Base-by-base conservation (phyloP, 2,888 invertebrate genomes). In the Ormyrus pomaceus region DNA sequence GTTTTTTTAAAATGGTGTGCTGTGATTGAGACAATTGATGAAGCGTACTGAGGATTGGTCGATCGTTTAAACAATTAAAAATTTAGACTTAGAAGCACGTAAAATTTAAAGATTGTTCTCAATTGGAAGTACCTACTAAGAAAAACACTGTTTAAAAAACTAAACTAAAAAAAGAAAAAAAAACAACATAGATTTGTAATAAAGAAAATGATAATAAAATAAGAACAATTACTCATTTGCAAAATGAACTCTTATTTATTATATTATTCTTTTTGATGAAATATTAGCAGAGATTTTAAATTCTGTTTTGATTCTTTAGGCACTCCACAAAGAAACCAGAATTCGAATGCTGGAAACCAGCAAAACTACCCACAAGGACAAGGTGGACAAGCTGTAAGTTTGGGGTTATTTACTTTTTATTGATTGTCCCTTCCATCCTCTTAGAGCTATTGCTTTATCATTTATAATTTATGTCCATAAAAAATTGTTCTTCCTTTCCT, bases 241-340 rank as follows among this genome's bases (percentile, higher is more conserved):
- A 73, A 73, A 73, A 48, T 53, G 45, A 53, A 62, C 62, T 51
- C 51, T 72, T 72, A 61, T 72, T 53, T 13, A 8, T 55, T 45
- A 3, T 9, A 10, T 6, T n/a, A 48, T 65, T 50, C 50, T 6
- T 4, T 50, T 13, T 72, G 51, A 10, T 46, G 55, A 19, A n/a
- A 68, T 55, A 55, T 34, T 45, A 48, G 5, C 10, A 8, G 10
- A 10, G 53, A 13, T 73, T 53, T 9, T 10, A 64, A 53, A 19
- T 9, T 45, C 9, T n/a, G 13, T 53, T 34, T 34, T 58, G 5
- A 13, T 61, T 69, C 10, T 56, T 5, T 46, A 80, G 80, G 72
- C 34, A 77, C 76, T 77, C 66, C 80, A 6, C 76, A 76, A 65
- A 72, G 80, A 5, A 61, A 65, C 34, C 80, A 80, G 58, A 34